Base-by-base conservation (phyloP, 2,113 vertebrate genomes). In the Dasyprocta punctata region DNA sequence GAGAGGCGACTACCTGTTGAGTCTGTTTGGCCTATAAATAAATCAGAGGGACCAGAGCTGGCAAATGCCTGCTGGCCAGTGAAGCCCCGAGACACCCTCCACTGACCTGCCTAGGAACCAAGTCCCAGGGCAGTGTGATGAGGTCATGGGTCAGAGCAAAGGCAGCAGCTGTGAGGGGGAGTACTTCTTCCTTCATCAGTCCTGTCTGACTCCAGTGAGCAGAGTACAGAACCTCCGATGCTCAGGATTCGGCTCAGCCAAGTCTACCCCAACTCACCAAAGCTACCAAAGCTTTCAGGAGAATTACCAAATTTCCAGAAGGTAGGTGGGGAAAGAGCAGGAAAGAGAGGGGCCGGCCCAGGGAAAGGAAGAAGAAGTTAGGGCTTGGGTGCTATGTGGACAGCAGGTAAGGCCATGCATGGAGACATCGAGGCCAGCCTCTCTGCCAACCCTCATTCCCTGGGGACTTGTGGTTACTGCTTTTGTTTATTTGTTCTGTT, bases 271-370 rank as follows among this genome's bases (percentile, higher is more conserved):
- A 78, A 36, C 19, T 88, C 73, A 54, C 33, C 83, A 47, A 44
- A 56, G 73, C 22, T 54, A 6, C 12, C 80, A 89, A n/a, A 73
- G 24, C 14, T 24, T 44, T 38, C 41, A 52, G 54, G 49, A 83
- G 22, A 78, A 86, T 60, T 90, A 77, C 44, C 85, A 38, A n/a
- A 84, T 41, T 52, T 65, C 52, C 65, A 97, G 81, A 82, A 97
- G 81, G 54, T 88, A 90, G 82, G 92, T 73, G 56, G 33, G 44
- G 12, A 30, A 30, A 77, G 52, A 47, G 47, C 2, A 47, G n/a
- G 58, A 84, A 61, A 92, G 58, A 84, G 82, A 88, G 69, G 69
- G 71, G 58, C 69, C 71, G 54, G 56, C 63, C 86, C 77, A 28
- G 63, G 77, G 81, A 47, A 89, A 52, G 71, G 71, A 41, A 41